phyloP scores from a whole-genome alignment of 2,113 vertebrate species.

The Ciconia stormi region DNA sequence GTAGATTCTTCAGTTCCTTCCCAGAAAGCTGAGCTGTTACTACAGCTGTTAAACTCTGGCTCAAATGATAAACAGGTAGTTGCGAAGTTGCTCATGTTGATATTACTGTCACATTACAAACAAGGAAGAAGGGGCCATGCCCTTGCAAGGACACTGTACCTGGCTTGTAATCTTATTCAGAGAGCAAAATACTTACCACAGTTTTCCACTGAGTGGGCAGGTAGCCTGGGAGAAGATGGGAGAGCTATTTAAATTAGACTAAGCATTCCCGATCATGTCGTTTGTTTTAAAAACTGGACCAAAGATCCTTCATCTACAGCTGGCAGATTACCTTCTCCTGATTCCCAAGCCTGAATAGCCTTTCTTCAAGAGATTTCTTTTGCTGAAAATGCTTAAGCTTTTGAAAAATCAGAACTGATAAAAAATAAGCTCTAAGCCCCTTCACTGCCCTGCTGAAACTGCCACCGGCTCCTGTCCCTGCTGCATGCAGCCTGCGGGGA shows the following conservation, averaged over 20 bases:
- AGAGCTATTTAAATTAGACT: neutral
- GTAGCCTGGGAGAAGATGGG: neutral
- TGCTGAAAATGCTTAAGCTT: neutral
- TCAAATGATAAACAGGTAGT: neutral
- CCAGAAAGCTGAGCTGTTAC: neutral
- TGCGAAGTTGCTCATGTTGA: too few species aligned
- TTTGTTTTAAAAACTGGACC: neutral
- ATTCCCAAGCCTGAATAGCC: neutral
- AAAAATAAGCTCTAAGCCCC: neutral
- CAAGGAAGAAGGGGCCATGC: neutral
- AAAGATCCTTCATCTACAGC: neutral
- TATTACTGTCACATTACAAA: neutral
- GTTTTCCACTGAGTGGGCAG: neutral
- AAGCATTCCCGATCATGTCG: neutral
- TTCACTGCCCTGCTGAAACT: neutral
- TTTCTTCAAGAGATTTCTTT: neutral
- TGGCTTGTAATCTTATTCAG: neutral
- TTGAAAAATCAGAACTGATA: neutral
- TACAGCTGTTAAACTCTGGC: neutral
- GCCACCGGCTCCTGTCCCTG: neutral
- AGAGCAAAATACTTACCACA: neutral
- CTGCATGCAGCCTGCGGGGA: neutral
- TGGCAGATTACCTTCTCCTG: neutral
- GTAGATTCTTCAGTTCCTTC: neutral
- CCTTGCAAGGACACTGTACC: neutral